phyloP scores from a whole-genome alignment of 2,113 vertebrate species.

The Alethe diademata region DNA sequence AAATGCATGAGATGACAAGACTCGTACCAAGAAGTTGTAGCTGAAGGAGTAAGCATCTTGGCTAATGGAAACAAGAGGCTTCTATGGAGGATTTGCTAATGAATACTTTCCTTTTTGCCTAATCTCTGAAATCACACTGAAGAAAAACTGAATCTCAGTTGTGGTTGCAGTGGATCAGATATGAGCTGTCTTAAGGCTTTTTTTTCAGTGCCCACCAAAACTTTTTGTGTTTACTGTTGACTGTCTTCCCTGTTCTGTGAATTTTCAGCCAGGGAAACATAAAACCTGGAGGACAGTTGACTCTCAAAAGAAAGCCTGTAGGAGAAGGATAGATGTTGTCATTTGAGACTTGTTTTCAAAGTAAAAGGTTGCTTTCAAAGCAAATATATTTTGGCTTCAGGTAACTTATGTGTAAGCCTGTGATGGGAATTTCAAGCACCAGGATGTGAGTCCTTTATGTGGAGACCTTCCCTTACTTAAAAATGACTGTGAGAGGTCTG shows the following conservation, averaged over 20 bases:
- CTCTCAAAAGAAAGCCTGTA: background rate
- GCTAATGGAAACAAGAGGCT: background rate
- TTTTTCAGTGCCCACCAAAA: background rate
- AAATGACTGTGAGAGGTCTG: background rate
- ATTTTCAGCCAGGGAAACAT: background rate
- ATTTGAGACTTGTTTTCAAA: background rate
- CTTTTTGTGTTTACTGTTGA: background rate
- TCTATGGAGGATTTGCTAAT: background rate
- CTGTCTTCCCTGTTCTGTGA: background rate
- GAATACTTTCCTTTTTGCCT: background rate
- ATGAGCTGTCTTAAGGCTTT: background rate
- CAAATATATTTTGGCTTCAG: background rate
- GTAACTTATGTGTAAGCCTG: background rate
- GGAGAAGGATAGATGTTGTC: background rate
- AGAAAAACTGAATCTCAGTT: background rate
- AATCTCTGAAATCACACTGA: background rate
- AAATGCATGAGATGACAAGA: background rate
- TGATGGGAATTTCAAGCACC: background rate
- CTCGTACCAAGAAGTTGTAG: background rate
- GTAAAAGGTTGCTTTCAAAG: background rate
- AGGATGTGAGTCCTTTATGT: background rate
- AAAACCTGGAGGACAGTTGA: background rate
- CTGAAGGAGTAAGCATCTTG: background rate
- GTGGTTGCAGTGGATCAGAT: background rate
- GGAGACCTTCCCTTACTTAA: background rate